These are phyloP conservation scores for Hemistola chrysoprasaria DNA, from an alignment of 2,888 invertebrate genomes.

Conservation along the genomic window DNA sequence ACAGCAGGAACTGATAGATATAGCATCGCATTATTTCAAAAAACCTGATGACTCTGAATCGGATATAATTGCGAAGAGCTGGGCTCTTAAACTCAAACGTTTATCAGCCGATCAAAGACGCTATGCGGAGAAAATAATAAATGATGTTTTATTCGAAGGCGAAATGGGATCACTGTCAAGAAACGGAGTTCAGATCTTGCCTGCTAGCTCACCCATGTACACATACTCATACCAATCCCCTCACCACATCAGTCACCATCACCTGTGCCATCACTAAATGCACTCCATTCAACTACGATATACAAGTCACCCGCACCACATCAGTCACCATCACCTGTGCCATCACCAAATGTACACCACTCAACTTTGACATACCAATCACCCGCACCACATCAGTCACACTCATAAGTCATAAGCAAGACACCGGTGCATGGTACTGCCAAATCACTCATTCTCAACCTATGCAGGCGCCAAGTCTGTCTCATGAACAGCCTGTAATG, in stretches of 20 bases:
- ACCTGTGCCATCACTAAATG: background rate
- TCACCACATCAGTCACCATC: background rate
- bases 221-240: background rate
- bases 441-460: conserved; percentile 1
- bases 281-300: background rate
- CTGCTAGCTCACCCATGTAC: background rate
- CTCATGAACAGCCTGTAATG: conserved; percentile 2
- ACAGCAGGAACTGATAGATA: conserved; percentile 6
- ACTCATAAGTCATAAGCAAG: background rate
- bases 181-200: background rate
- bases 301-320: conserved; percentile 2
- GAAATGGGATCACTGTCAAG: background rate
- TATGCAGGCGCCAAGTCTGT: too few species aligned
- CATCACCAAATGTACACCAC: conserved; percentile 1
- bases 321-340: conserved; percentile 1
- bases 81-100: conserved; percentile 7
- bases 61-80: background rate
- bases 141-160: conserved; percentile 3
- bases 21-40: conserved; percentile 9
- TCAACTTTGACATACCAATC: conserved; percentile 2
- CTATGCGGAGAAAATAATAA: conserved; percentile 2
- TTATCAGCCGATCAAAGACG: conserved; percentile 7
- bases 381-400: conserved; percentile 3
- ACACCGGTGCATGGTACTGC: conserved; percentile 1
- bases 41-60: too few species aligned